Evolutionary conservation across 92 coral and sea anemone genomes (phyloP).

Genomic region (Epizoanthus fatuus): DNA sequence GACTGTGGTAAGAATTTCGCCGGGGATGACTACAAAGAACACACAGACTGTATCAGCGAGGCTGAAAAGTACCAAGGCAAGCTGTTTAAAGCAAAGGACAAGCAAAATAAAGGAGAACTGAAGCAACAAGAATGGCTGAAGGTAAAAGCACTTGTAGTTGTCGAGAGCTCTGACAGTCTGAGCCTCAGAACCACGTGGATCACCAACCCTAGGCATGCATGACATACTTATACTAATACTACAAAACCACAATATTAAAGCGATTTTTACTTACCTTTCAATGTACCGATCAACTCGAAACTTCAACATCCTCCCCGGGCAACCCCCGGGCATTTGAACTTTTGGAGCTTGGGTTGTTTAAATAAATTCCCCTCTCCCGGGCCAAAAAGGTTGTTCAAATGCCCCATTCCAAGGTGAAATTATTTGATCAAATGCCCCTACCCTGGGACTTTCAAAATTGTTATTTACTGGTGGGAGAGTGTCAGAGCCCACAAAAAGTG

Average conservation of each 20-base stretch:
- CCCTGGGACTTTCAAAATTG: too few relatives aligned
- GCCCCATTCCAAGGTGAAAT: too few relatives aligned
- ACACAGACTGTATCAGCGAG: constrained; percentile 94
- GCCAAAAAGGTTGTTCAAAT: too few relatives aligned
- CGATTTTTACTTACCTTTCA: too few relatives aligned
- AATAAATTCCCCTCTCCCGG: too few relatives aligned
- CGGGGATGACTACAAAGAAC: constrained; percentile 90
- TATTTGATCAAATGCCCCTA: too few relatives aligned
- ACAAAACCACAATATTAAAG: not conserved
- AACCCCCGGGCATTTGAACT: too few relatives aligned
- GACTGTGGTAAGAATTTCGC: constrained; percentile 97
- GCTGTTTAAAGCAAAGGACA: constrained; percentile 92
- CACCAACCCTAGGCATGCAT: not conserved
- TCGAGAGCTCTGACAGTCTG: not conserved
- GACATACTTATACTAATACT: not conserved
- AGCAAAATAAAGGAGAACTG: constrained; percentile 92
- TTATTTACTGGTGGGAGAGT: too few relatives aligned
- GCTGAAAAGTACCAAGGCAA: constrained; percentile 99
- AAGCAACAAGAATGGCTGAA: constrained; percentile 99
- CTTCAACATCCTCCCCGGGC: too few relatives aligned
- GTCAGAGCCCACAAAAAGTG: too few relatives aligned
- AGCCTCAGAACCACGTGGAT: not conserved
- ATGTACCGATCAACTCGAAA: too few relatives aligned
- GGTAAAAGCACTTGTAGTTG: constrained; percentile 45
- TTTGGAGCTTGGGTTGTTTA: too few relatives aligned